Conservation (phyloP, 2,113 vertebrate genomes). For the Mirounga angustirostris region DNA sequence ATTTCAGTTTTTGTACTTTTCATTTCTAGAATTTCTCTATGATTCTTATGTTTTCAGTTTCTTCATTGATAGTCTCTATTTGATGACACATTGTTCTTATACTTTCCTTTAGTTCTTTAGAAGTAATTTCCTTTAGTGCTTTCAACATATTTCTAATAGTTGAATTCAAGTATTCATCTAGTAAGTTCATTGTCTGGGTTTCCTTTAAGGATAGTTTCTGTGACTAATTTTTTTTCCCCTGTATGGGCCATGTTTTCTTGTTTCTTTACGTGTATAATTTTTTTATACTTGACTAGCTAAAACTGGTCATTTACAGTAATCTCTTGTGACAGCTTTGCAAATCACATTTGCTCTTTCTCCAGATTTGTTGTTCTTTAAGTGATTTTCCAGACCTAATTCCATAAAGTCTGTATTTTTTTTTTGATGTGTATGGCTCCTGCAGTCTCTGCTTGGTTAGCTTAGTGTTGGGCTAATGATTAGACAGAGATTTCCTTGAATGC, state of each 20-base stretch:
- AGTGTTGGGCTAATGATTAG: background rate
- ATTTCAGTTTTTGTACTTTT: conserved; percentile 8
- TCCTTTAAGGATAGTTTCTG: background rate
- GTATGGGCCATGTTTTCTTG: background rate
- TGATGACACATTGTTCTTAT: background rate
- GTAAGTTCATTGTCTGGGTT: background rate
- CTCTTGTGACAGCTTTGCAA: background rate
- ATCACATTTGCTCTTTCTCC: background rate
- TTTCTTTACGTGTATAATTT: background rate
- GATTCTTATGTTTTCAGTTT: background rate
- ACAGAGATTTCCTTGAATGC: background rate
- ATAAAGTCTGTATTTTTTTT: background rate
- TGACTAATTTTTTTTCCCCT: background rate
- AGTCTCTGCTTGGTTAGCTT: background rate
- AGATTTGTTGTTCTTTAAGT: background rate
- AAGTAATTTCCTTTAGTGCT: background rate
- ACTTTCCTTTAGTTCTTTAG: background rate
- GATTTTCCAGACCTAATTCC: background rate
- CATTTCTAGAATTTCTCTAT: background rate
- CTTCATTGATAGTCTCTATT: background rate
- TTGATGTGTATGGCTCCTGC: background rate
- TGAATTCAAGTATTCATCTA: background rate
- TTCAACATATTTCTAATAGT: background rate
- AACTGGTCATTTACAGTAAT: background rate
- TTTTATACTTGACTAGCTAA: background rate